These are phyloP conservation scores for Scortum barcoo DNA, from an alignment of 2,113 vertebrate species.

Conservation along the genomic window DNA sequence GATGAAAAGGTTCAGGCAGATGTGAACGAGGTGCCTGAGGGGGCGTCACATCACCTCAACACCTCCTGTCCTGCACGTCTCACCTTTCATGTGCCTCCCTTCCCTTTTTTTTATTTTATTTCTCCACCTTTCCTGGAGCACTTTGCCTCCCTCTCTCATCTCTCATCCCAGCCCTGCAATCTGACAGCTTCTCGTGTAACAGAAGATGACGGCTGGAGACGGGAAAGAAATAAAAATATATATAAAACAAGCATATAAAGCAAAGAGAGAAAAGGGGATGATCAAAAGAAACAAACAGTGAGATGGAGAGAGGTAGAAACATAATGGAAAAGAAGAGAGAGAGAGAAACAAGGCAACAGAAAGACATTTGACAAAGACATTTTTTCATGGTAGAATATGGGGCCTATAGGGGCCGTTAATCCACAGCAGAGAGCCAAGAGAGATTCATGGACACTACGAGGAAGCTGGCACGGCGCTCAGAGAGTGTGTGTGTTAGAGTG, in stretches of 20 bases:
- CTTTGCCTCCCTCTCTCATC: neutral
- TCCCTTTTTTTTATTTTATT: neutral
- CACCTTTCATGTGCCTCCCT: neutral
- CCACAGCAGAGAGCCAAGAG: neutral
- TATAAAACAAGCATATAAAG: too few species aligned
- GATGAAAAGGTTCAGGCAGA: neutral
- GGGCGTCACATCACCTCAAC: neutral
- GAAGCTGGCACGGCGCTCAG: neutral
- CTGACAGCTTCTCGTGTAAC: slow-evolving; percentile 15
- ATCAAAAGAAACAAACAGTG: neutral
- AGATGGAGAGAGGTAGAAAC: neutral
- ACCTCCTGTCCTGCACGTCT: neutral
- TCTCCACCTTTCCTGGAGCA: neutral
- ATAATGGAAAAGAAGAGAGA: neutral
- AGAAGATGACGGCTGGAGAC: slow-evolving; percentile 3
- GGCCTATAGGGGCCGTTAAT: slow-evolving; percentile 31
- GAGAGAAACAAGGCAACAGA: too few species aligned
- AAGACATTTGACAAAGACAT: neutral
- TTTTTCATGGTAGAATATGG: slow-evolving; percentile 3
- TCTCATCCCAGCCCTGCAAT: neutral
- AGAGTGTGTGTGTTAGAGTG: neutral
- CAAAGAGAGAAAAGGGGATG: neutral
- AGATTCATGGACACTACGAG: neutral
- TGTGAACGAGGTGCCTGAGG: neutral
- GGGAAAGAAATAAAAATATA: too few species aligned